A percentile compares a stretch with the other conserved stretches of the same genome.
Evolutionary conservation across 2,888 invertebrate species (phyloP).

Genomic region (Heliconius erato): DNA sequence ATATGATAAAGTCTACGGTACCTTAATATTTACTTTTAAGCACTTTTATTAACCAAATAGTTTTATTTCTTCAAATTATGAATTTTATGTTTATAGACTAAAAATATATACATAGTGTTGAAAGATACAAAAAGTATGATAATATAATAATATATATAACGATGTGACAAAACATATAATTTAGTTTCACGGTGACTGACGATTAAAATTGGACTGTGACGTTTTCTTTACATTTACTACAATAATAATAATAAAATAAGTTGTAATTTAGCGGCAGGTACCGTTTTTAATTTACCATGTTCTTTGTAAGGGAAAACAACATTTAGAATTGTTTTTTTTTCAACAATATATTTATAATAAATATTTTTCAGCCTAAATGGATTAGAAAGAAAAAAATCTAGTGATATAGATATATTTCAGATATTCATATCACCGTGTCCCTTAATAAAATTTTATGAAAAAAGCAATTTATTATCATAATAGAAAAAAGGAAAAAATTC

Average conservation of each 20-base stretch:
- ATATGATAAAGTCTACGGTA: not conserved
- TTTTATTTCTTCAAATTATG: not conserved
- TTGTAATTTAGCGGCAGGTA: conserved; percentile 10
- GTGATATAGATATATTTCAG: too few relatives aligned
- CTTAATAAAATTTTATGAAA: too few relatives aligned
- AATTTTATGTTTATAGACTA: not conserved
- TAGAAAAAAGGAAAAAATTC: not conserved
- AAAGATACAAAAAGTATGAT: not conserved
- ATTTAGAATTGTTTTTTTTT: too few relatives aligned
- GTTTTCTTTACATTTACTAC: not conserved
- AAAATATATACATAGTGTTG: not conserved
- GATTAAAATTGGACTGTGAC: not conserved
- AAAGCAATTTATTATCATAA: too few relatives aligned
- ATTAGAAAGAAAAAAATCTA: too few relatives aligned
- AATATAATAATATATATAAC: not conserved
- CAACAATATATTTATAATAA: too few relatives aligned
- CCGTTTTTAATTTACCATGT: not conserved
- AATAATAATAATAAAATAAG: not conserved
- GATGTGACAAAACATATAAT: not conserved
- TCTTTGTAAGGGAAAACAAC: not conserved
- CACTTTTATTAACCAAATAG: not conserved
- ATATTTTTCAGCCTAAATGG: too few relatives aligned
- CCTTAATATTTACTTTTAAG: not conserved
- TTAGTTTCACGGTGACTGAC: not conserved
- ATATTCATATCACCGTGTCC: too few relatives aligned